phyloP scores from a whole-genome alignment of 2,888 invertebrate genomes.

The Drosophila mimetica region DNA sequence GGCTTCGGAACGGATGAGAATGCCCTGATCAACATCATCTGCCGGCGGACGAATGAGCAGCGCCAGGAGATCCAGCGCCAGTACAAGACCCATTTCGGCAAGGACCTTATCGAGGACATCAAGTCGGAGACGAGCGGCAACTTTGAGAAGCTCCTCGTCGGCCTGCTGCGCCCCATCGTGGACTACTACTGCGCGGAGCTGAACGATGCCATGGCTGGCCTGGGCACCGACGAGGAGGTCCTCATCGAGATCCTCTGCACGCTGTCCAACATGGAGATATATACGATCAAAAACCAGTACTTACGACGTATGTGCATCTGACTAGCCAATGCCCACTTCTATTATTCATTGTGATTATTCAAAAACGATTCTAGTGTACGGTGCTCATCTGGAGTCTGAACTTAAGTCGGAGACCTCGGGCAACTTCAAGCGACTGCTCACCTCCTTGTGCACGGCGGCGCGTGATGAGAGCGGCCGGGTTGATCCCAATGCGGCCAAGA shows the following conservation, averaged over 20 bases:
- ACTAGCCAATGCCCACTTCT: too few species aligned
- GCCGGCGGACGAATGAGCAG: conserved; percentile 93
- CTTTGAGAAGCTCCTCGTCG: conserved; percentile 93
- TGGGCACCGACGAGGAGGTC: conserved; percentile 93
- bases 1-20: conserved; percentile 95
- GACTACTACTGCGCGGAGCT: conserved; percentile 93
- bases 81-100: conserved; percentile 84
- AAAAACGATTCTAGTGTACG: conserved; percentile 88
- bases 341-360: not conserved
- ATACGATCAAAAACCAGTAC: conserved; percentile 91
- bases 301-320: conserved; percentile 87
- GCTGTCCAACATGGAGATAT: conserved; percentile 93
- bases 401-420: conserved; percentile 95
- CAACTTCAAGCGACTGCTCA: conserved; percentile 94
- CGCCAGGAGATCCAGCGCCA: conserved; percentile 86
- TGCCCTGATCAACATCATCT: conserved; percentile 93
- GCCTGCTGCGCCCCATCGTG: conserved; percentile 93
- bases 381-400: conserved; percentile 91
- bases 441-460: conserved; percentile 91
- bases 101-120: conserved; percentile 92
- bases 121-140: conserved; percentile 95
- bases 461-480: conserved; percentile 90
- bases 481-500: conserved; percentile 89
- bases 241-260: conserved; percentile 96
- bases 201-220: conserved; percentile 92